A percentile compares a stretch with the other conserved stretches of the same genome.
Conservation (phyloP, 1,140 invertebrate species). For the Drosophila navojoa region DNA sequence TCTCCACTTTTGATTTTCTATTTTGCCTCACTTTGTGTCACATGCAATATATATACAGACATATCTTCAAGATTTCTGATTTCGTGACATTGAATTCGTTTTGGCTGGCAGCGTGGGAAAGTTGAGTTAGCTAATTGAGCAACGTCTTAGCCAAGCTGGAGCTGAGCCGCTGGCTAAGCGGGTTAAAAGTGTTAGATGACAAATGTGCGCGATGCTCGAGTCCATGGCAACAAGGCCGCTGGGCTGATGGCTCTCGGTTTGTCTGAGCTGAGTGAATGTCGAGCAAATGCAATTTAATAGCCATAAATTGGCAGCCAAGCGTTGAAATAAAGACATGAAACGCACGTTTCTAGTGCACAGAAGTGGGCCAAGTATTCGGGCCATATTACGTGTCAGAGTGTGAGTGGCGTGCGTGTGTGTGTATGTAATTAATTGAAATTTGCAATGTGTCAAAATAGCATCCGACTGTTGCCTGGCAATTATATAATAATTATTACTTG, state of each 20-base stretch:
- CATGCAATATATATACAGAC: not conserved
- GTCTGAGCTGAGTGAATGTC: not conserved
- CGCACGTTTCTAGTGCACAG: not conserved
- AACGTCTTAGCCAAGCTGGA: conserved; percentile 14
- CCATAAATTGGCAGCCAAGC: conserved; percentile 58
- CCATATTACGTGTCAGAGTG: too few species aligned
- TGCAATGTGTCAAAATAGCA: conserved; percentile 41
- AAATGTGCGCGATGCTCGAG: conserved; percentile 29
- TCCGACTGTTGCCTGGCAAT: conserved; percentile 36
- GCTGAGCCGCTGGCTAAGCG: conserved; percentile 9
- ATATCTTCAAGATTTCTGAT: not conserved
- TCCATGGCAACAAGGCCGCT: conserved; percentile 20
- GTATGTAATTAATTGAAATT: conserved; percentile 46
- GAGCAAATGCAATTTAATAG: conserved; percentile 64
- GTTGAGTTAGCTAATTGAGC: conserved; percentile 18
- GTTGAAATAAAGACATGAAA: conserved; percentile 45
- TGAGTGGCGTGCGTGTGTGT: not conserved
- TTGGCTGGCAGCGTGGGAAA: conserved; percentile 42
- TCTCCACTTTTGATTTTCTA: not conserved
- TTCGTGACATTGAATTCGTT: conserved; percentile 52
- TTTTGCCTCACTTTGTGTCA: conserved; percentile 1
- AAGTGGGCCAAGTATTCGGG: conserved; percentile 24
- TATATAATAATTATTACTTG: conserved; percentile 52
- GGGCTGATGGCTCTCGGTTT: not conserved
- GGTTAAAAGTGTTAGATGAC: conserved; percentile 54